Conservation (phyloP, 1,140 invertebrate genomes). For the Copidosoma floridanum region DNA sequence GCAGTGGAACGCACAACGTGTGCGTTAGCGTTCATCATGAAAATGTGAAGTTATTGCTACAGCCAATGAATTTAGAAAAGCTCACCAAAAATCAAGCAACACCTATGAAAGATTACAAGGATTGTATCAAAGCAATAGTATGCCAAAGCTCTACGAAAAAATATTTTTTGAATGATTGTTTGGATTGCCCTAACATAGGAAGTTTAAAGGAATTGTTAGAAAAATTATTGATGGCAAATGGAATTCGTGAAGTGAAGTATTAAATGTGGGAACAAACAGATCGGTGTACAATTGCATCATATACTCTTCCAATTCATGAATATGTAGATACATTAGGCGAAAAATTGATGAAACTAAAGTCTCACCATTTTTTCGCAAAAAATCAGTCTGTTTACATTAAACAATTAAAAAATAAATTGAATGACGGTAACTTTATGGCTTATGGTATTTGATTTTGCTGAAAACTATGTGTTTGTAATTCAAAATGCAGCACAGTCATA, state of each 20-base stretch:
- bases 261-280: slow-evolving; percentile 19
- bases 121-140: slow-evolving; percentile 1
- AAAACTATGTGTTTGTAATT: slow-evolving; percentile 44
- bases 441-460: slow-evolving; percentile 32
- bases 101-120: slow-evolving; percentile 8
- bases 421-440: slow-evolving; percentile 22
- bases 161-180: no score
- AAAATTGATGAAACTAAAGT: slow-evolving; percentile 12
- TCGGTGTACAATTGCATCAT: no score
- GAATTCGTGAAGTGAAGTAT: slow-evolving; percentile 11
- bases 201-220: not conserved
- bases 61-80: no score
- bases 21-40: slow-evolving; percentile 17
- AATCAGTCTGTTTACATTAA: slow-evolving; percentile 27
- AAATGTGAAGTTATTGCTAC: slow-evolving; percentile 15
- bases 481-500: no score
- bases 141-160: no score
- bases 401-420: slow-evolving; percentile 28
- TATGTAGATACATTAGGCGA: no score
- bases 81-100: not conserved
- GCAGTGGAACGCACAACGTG: slow-evolving; percentile 13
- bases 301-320: not conserved
- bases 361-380: slow-evolving; percentile 35
- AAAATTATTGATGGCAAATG: not conserved
- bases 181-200: slow-evolving; percentile 11